Base-by-base conservation (phyloP, 2,888 invertebrate species). In the Scaptodrosophila latifasciaeformis region DNA sequence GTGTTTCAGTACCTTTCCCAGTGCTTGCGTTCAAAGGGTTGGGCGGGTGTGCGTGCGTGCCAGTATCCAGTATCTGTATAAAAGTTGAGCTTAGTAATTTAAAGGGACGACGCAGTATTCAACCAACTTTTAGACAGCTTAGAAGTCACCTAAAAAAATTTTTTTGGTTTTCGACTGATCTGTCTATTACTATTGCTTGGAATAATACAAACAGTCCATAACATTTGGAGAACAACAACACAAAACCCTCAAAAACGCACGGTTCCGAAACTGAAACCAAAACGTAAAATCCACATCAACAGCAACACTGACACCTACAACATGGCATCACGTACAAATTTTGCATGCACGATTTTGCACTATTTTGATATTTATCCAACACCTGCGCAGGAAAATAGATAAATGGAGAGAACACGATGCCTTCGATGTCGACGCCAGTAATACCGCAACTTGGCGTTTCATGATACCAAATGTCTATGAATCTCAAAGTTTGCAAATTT, bases 281-380 rank as follows among this genome's bases (percentile, higher is more conserved):
- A 42, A 39, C 17, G 47, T 27, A 43, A 67, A 64, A 61, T 18
- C 42, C 9, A 17, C 15, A 19, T 13, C 17, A 30, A 46, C 17
- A 54, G 47, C 51, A 34, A 66, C 64, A 79, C 64, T 69, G 71
- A 83, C 82, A 79, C 84, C 82, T 82, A 84, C 82, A 83, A 77
- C 83, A 80, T 81, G 81, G 79, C 82, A 82, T 84, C 82, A 82
- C 84, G 84, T 84, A 82, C 84, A 82, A 84, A 82, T 82, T 84
- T 84, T 65, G 71, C 67, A 65, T 72, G 81, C 82, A 82, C 82
- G 82, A 84, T 81, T 82, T 84, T 82, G 84, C 84, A 82, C 82
- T 83, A 83, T 83, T 82, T 84, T 60, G 70, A 83, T 80, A 80
- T 81, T 72, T 78, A 82, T 79, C 82, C 82, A 82, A 82, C 82